Percentiles rank a stretch among this genome's conserved stretches.
Conservation (phyloP, 2,797 vertebrate genomes). For the Denticeps clupeoides region DNA sequence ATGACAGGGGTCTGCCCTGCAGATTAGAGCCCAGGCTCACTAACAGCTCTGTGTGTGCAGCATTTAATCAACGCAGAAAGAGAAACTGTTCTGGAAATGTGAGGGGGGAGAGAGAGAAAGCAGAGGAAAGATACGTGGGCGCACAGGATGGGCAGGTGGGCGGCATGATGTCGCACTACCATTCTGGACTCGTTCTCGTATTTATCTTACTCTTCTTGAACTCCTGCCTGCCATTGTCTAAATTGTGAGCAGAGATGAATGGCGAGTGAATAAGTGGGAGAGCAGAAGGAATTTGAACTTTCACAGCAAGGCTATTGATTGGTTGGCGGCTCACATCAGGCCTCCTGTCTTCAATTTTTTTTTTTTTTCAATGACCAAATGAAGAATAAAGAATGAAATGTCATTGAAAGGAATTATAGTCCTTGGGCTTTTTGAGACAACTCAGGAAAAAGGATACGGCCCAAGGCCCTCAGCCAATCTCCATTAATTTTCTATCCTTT, state of each 20-base stretch:
- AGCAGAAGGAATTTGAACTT: background rate
- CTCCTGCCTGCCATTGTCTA: no score
- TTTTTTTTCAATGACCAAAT: background rate
- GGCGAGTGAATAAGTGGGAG: background rate
- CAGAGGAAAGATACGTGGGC: slow-evolving; percentile 3
- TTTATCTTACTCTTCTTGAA: no score
- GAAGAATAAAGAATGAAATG: background rate
- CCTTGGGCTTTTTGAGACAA: slow-evolving; percentile 15
- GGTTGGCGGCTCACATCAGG: background rate
- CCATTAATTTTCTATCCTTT: slow-evolving; percentile 16
- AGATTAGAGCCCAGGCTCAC: background rate
- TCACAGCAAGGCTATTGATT: background rate
- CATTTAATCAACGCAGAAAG: slow-evolving; percentile 11
- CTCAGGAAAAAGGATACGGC: slow-evolving; percentile 22
- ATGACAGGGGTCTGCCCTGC: slow-evolving; percentile 29
- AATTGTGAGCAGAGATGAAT: no score
- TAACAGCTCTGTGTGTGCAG: slow-evolving; percentile 2
- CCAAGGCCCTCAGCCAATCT: slow-evolving; percentile 28
- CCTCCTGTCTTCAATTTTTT: background rate
- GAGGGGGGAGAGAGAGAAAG: slow-evolving; percentile 8
- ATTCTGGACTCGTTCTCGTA: no score
- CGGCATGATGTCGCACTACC: no score
- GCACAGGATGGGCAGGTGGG: background rate
- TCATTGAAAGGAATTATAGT: slow-evolving; percentile 23
- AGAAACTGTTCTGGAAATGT: slow-evolving; percentile 5